phyloP scores from a whole-genome alignment of 1,140 invertebrate species.

The Heliconius eleuchia region DNA sequence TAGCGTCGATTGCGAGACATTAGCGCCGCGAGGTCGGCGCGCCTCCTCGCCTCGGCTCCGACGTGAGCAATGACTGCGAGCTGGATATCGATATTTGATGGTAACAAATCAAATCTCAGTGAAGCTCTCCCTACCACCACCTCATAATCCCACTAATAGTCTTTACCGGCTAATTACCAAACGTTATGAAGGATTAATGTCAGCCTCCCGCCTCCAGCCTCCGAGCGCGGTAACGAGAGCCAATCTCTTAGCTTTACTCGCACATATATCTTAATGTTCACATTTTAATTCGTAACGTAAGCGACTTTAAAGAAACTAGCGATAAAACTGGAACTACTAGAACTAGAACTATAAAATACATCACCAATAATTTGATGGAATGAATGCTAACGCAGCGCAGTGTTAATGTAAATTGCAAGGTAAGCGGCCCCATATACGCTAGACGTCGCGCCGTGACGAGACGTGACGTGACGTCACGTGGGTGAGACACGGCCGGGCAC shows the following conservation, averaged over 20 bases:
- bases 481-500: neutral
- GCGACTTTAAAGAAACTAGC: neutral
- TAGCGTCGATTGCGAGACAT: constrained; percentile 8
- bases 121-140: constrained; percentile 12
- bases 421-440: neutral
- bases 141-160: constrained; percentile 9
- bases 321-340: too few relatives aligned
- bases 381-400: neutral
- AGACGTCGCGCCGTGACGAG: neutral
- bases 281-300: neutral
- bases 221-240: neutral
- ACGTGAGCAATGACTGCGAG: neutral
- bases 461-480: neutral
- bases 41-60: neutral
- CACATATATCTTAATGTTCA: constrained; percentile 1
- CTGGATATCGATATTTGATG: neutral
- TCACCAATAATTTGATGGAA: constrained; percentile 5
- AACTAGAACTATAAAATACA: neutral
- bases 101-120: constrained; percentile 19
- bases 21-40: neutral
- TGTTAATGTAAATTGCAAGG: neutral
- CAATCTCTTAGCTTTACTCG: constrained; percentile 8
- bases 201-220: neutral
- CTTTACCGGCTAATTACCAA: constrained; percentile 17
- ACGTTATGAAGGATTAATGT: constrained; percentile 23